Conservation (phyloP, 2,888 invertebrate genomes). For the Patella caerulea region DNA sequence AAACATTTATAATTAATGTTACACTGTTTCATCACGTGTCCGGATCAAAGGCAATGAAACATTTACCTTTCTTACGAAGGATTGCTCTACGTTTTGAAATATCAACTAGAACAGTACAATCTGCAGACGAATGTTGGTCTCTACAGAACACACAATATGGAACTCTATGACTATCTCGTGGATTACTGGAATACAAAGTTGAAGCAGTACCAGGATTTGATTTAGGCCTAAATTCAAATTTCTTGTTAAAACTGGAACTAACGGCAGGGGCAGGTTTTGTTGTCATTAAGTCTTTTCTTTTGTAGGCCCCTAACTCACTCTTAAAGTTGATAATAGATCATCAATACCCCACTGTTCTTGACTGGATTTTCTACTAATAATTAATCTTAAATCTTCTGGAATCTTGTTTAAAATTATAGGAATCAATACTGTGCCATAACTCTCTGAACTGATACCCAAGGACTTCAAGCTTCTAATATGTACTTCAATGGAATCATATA, state of each 20-base stretch:
- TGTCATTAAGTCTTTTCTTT: no score
- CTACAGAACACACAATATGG: not conserved
- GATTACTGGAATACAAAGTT: no score
- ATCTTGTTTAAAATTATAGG: not conserved
- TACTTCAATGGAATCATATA: not conserved
- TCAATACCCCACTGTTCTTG: not conserved
- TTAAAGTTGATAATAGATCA: not conserved
- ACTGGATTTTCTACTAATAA: not conserved
- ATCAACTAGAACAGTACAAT: not conserved
- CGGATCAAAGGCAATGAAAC: slow-evolving; percentile 8
- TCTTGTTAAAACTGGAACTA: no score
- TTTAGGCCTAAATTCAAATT: no score
- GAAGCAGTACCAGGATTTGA: no score
- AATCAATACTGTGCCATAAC: not conserved
- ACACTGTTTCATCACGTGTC: not conserved
- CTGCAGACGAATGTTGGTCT: not conserved
- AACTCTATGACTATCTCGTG: not conserved
- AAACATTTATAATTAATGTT: not conserved
- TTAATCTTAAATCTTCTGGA: no score
- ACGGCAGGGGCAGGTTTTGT: no score
- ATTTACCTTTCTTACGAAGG: slow-evolving; percentile 1
- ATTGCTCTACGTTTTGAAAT: not conserved
- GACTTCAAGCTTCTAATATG: not conserved
- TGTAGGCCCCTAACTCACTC: not conserved
- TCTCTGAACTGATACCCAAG: not conserved